Evolutionary conservation across 2,888 invertebrate species (phyloP).

Genomic region (Drosophila sordidula): DNA sequence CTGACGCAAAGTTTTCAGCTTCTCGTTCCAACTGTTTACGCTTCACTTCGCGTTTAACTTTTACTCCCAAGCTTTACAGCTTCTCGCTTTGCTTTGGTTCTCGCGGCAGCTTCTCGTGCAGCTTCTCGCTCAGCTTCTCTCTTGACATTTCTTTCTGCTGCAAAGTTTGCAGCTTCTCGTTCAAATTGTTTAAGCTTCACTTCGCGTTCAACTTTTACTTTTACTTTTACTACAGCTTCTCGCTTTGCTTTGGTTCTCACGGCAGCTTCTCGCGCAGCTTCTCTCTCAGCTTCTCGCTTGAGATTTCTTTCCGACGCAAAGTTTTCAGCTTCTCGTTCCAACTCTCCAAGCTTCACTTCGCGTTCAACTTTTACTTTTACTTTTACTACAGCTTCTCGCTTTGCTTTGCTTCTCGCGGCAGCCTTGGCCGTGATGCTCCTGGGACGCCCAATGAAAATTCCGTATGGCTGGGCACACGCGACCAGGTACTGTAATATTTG

Average conservation of each 20-base stretch:
- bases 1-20: no score
- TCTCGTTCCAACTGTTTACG: no score
- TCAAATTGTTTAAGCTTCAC: no score
- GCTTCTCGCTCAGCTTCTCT: no score
- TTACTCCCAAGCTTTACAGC: no score
- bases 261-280: not conserved
- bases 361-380: not conserved
- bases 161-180: no score
- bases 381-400: not conserved
- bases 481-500: constrained; percentile 7
- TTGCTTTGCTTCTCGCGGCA: not conserved
- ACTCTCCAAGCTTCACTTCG: not conserved
- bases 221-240: no score
- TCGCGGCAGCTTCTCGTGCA: no score
- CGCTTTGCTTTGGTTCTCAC: not conserved
- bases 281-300: not conserved
- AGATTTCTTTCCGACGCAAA: no score
- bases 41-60: no score
- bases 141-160: no score
- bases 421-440: constrained; percentile 5
- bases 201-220: no score
- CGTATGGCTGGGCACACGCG: not conserved
- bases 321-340: not conserved
- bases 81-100: not conserved
- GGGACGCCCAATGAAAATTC: not conserved